Evolutionary conservation across 2,797 vertebrate genomes (phyloP).

Genomic region (Molossus molossus): DNA sequence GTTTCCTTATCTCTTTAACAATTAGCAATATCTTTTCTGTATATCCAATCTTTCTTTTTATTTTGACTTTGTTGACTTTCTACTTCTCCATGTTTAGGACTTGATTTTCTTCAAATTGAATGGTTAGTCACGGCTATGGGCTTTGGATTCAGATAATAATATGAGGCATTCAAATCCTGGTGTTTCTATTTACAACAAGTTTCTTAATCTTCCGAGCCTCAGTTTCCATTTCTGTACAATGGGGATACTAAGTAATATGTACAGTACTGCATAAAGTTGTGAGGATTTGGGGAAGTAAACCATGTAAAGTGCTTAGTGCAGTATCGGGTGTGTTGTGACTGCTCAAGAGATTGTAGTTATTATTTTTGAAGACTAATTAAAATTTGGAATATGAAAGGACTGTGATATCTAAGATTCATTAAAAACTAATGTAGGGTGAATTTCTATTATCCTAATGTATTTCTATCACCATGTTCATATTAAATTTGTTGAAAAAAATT

Average conservation of each 20-base stretch:
- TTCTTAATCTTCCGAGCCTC: conserved; percentile 25
- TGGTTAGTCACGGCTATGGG: not conserved
- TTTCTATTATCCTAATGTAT: conserved; percentile 86
- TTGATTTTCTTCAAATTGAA: conserved; percentile 44
- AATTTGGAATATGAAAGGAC: conserved; percentile 82
- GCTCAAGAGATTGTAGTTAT: conserved; percentile 73
- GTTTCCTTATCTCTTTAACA: conserved; percentile 28
- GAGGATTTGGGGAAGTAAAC: not conserved
- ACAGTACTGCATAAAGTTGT: not conserved
- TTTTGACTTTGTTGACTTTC: not conserved
- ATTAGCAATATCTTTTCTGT: not conserved
- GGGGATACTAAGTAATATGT: not conserved
- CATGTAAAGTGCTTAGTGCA: not conserved
- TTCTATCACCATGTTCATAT: conserved; percentile 83
- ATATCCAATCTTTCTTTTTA: not conserved
- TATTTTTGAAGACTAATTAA: conserved; percentile 86
- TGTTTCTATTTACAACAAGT: not conserved
- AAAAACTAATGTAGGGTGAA: conserved; percentile 86
- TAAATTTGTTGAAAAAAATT: conserved; percentile 85
- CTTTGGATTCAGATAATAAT: conserved; percentile 45
- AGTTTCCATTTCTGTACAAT: conserved; percentile 49
- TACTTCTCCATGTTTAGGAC: conserved; percentile 17
- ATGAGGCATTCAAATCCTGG: not conserved
- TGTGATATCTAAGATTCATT: conserved; percentile 86
- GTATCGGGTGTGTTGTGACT: not conserved